These are phyloP conservation scores for Anoura caudifer DNA, from an alignment of 2,113 vertebrate genomes.

Conservation along the genomic window DNA sequence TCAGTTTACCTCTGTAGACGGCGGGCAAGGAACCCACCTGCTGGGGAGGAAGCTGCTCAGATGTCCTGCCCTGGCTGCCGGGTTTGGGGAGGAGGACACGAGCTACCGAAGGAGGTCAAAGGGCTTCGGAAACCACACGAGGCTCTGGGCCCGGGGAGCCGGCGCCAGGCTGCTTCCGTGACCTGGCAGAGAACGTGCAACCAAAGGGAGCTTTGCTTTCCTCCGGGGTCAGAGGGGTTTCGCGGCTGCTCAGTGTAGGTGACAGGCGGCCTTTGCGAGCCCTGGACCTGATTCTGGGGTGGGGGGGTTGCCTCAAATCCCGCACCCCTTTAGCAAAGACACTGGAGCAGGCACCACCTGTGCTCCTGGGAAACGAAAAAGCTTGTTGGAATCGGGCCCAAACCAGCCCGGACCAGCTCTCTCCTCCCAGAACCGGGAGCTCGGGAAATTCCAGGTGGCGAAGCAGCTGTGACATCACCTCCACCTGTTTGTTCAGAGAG, in stretches of 20 bases:
- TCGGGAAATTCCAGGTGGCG: neutral
- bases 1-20: neutral
- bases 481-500: neutral
- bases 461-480: neutral
- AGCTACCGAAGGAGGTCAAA: neutral
- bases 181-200: neutral
- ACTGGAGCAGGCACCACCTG: accelerated
- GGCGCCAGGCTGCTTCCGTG: neutral
- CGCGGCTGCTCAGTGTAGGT: accelerated
- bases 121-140: neutral
- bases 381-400: neutral
- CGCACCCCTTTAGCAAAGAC: neutral
- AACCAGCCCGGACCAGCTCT: neutral
- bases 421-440: neutral
- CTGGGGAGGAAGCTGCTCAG: accelerated
- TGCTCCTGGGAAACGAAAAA: accelerated
- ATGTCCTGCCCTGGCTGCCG: neutral
- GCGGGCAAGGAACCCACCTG: neutral
- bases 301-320: accelerated
- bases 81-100: neutral
- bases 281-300: accelerated
- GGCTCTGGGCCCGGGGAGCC: neutral
- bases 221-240: neutral
- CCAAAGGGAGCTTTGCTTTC: neutral
- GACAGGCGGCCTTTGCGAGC: neutral